These are phyloP conservation scores for Achlya flavicornis DNA, from an alignment of 2,888 invertebrate species.

Conservation along the genomic window DNA sequence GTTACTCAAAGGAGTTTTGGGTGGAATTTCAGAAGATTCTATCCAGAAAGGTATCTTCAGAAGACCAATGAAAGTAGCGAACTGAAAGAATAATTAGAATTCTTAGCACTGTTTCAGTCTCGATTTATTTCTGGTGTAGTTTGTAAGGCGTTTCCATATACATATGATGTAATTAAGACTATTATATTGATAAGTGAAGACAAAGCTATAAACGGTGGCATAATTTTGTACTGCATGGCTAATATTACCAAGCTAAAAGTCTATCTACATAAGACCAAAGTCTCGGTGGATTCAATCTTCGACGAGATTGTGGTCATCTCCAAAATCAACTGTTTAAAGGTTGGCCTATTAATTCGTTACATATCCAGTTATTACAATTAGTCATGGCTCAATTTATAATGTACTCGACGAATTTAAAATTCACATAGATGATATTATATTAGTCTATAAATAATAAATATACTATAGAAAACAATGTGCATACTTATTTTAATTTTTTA, in stretches of 20 bases:
- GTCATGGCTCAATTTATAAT: not conserved
- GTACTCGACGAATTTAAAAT: conserved; percentile 4
- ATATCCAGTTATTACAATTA: not conserved
- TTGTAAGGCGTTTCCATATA: too few relatives aligned
- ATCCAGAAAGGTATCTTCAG: conserved; percentile 50
- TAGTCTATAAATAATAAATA: not conserved
- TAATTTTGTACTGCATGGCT: too few relatives aligned
- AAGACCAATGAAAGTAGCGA: not conserved
- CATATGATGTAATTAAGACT: too few relatives aligned
- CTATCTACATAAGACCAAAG: too few relatives aligned
- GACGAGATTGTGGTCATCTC: too few relatives aligned
- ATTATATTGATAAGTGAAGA: too few relatives aligned
- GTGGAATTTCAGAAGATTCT: conserved; percentile 66
- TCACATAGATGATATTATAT: not conserved
- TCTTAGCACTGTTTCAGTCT: not conserved
- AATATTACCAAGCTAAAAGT: too few relatives aligned
- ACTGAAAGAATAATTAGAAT: not conserved
- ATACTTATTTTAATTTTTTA: not conserved
- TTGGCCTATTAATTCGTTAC: not conserved
- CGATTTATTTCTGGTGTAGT: not conserved
- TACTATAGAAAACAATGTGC: not conserved
- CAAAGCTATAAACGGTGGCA: too few relatives aligned
- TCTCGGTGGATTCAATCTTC: too few relatives aligned
- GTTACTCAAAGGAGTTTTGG: conserved; percentile 69
- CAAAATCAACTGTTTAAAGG: too few relatives aligned